Evolutionary conservation across 1,140 invertebrate genomes (phyloP), one percentile per base, ranked within the genome.

Genomic region (Bradysia coprophila): DNA sequence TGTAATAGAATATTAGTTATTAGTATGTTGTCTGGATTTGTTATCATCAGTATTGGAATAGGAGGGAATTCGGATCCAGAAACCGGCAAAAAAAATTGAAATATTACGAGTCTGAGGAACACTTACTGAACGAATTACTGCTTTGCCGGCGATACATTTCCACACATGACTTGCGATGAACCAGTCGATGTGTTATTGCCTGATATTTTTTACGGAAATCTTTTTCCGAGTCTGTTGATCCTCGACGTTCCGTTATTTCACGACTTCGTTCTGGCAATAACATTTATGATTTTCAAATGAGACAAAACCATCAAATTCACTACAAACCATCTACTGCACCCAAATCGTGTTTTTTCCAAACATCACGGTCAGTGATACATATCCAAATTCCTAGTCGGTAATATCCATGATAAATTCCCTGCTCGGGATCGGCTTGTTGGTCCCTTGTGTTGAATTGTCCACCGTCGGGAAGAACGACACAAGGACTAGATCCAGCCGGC

Each of bases 131-230:
- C 38, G 75, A 76, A 49, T 85, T 86, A 18, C 77, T 75, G 13
- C 81, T 75, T 49, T 91, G 76, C 44, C 86, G 69, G 55, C 79
- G 77, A 52, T 90, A 90, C 73, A 91, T 84, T 62, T 93, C 87
- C 13, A 87, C 73, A 51, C 82, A 88, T n/a, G 84, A 86, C 57
- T 89, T 86, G 43, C 88, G 67, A 61, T 93, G 88, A 0, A 93
- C 82, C 65, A 93, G 79, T 36, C 87, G 71, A 61, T 89, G 87
- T 5, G 87, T 85, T 28, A 89, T 73, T 8, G 81, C 78, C 48
- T 88, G 81, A 54, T 90, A 92, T 45, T 79, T 78, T 55, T 85
- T 79, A 41, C 75, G 71, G 56, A 93, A 93, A 46, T 81, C 81
- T 45, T 76, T 76, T 56, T 94, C 89, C 1, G 85, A 90, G 40